phyloP scores from a whole-genome alignment of 1,140 invertebrate genomes.

The Drosophila kohkoa region DNA sequence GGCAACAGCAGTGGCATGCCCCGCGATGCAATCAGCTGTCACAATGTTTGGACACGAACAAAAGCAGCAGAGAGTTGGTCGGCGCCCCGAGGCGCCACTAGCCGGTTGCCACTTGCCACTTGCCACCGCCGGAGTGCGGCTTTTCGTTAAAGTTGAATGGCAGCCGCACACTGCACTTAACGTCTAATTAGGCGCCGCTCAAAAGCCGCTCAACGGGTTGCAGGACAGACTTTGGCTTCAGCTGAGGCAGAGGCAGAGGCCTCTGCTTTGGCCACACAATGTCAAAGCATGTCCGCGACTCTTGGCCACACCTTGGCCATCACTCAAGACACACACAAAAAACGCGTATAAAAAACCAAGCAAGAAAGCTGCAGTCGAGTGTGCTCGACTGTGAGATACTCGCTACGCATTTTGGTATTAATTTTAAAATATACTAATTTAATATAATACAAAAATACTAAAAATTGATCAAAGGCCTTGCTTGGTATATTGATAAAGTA shows the following conservation, averaged over 20 bases:
- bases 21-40: slow-evolving; percentile 71
- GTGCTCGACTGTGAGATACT: too few species aligned
- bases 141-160: slow-evolving; percentile 46
- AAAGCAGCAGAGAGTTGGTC: slow-evolving; percentile 6
- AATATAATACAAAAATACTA: too few species aligned
- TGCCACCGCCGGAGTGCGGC: slow-evolving; percentile 7
- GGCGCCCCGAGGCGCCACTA: slow-evolving; percentile 1
- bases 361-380: too few species aligned
- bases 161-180: slow-evolving; percentile 64
- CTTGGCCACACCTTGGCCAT: slow-evolving; percentile 69
- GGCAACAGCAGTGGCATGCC: not conserved
- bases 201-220: slow-evolving; percentile 74
- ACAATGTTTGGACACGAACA: slow-evolving; percentile 69
- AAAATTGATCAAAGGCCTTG: too few species aligned
- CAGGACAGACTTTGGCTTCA: not conserved
- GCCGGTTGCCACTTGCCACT: not conserved
- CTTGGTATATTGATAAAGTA: too few species aligned
- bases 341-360: slow-evolving; percentile 13
- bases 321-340: slow-evolving; percentile 54
- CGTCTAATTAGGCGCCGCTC: slow-evolving; percentile 76
- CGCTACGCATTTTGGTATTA: too few species aligned
- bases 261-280: slow-evolving; percentile 45
- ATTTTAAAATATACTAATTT: too few species aligned
- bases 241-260: not conserved
- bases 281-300: slow-evolving; percentile 62